Evolutionary conservation across 2,888 invertebrate genomes (phyloP).

Genomic region (Tribolium freemani): DNA sequence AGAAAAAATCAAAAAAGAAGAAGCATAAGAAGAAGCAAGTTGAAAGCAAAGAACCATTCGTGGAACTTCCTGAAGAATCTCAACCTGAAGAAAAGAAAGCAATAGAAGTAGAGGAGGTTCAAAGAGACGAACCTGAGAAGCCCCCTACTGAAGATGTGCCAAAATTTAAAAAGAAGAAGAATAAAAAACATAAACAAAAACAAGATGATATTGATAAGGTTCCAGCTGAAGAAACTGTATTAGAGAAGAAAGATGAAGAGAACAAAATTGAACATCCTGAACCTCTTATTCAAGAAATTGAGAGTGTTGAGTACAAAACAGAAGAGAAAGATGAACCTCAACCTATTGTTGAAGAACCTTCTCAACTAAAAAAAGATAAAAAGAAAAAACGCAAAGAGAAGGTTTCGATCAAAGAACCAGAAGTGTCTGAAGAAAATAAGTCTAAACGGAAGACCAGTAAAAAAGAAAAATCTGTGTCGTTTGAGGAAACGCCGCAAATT

Average conservation of each 20-base stretch:
- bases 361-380: constrained; percentile 6
- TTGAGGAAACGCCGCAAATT: constrained; percentile 61
- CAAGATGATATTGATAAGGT: constrained; percentile 7
- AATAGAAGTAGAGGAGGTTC: neutral
- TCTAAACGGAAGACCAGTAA: constrained; percentile 50
- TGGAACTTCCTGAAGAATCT: neutral
- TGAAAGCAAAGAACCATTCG: constrained; percentile 20
- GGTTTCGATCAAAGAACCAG: neutral
- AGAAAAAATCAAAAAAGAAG: constrained; percentile 32
- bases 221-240: neutral
- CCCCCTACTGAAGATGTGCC: neutral
- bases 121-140: neutral
- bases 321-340: neutral
- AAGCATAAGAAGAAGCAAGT: constrained; percentile 32
- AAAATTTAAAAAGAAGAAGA: constrained; percentile 21
- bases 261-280: neutral
- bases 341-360: neutral
- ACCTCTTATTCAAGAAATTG: neutral
- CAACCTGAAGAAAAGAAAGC: constrained; percentile 11
- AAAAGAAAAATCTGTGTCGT: constrained; percentile 62
- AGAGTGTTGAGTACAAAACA: neutral
- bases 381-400: constrained; percentile 27
- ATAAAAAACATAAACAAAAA: constrained; percentile 30
- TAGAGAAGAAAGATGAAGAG: neutral
- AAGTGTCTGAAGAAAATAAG: constrained; percentile 1